Evolutionary conservation across 2,113 vertebrate genomes (phyloP).

Genomic region (Rattus rattus): DNA sequence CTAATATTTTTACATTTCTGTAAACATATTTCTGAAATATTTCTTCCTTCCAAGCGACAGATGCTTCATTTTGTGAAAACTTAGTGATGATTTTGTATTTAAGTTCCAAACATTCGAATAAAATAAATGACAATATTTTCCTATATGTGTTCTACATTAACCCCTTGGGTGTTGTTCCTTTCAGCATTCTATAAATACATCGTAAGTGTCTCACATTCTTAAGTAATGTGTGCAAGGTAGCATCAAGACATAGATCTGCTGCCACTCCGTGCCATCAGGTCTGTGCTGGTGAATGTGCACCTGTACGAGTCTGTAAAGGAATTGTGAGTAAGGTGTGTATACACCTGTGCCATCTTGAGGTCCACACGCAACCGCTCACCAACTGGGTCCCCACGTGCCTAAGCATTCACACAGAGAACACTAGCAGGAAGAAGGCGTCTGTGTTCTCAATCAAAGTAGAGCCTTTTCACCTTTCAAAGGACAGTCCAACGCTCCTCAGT

Average conservation of each 20-base stretch:
- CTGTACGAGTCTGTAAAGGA: background rate
- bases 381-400: background rate
- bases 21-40: constrained; percentile 92
- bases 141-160: constrained; percentile 88
- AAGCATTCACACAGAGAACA: constrained; percentile 72
- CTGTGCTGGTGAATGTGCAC: background rate
- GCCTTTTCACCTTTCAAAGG: constrained; percentile 23
- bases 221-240: constrained; percentile 64
- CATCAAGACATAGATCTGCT: constrained; percentile 68
- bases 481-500: constrained; percentile 63
- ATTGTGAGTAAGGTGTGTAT: background rate
- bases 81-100: constrained; percentile 88
- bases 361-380: background rate
- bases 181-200: constrained; percentile 70
- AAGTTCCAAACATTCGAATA: constrained; percentile 91
- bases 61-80: constrained; percentile 91
- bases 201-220: constrained; percentile 36
- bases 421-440: constrained; percentile 60
- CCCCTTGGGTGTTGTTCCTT: constrained; percentile 82
- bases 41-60: constrained; percentile 90
- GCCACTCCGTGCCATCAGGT: constrained; percentile 69
- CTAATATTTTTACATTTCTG: constrained; percentile 93
- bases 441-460: constrained; percentile 64
- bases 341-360: background rate
- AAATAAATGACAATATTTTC: constrained; percentile 91